Evolutionary conservation across 2,113 vertebrate genomes (phyloP), one percentile per base, ranked within the genome.

Genomic region (Entelurus aequoreus): DNA sequence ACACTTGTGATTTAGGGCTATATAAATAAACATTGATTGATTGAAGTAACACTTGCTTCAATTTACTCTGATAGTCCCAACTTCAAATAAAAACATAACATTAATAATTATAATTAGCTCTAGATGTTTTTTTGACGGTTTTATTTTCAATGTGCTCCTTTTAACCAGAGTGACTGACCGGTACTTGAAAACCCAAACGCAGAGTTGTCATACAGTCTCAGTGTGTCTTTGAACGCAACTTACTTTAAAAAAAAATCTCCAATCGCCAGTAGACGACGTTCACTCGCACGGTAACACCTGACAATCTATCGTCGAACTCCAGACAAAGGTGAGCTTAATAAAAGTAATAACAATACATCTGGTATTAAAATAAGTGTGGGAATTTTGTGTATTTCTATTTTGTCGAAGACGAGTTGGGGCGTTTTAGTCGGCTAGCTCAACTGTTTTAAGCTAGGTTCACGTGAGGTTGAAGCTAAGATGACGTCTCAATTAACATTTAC

Each of bases 211-310:
- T 44, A 13, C 16, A 7, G 10, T 13, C 42, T 44, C 10, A 9
- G 10, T 8, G 6, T 6, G 42, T 44, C 10, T 14, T 44, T 57
- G 7, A 57, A 57, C 55, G 16, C 37, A 6, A 19, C 40, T 46
- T 12, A 13, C 5, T 40, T 16, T 10, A 7, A 40, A 40, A 3
- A 46, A 12, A 6, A 69, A 94, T 94, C 80, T 95, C 93, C 83
- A 42, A 3, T 42, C 94, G 94, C 91, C 94, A 93, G 87, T 94
- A 94, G 53, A 95, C 93, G 79, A 94, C 92, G 82, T 94, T 94
- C 70, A 94, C 28, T 3, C 28, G 28, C 4, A 3, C 93, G 5
- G 93, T 93, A 55, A 94, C 92, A 75, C 93, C 91, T 28, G 92
- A 92, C 93, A 94, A 94, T 93, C 93, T 58, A 42, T 28, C 28